Conservation (phyloP, 2,113 vertebrate genomes). For the Ceyx melanurus region DNA sequence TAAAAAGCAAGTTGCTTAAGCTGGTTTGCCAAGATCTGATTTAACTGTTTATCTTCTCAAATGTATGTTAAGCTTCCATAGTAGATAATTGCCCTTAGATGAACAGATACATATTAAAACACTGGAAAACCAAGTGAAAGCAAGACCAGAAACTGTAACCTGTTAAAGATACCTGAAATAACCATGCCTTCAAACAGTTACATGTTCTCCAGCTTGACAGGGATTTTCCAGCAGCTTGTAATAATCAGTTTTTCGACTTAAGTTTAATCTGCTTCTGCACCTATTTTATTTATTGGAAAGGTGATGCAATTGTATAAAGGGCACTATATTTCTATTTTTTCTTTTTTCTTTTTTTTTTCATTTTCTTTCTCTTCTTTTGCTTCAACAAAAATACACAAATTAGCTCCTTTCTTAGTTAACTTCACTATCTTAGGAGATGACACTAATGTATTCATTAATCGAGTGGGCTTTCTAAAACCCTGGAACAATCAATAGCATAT, state of each 20-base stretch:
- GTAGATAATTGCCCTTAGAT: neutral
- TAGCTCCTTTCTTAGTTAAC: neutral
- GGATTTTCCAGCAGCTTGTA: neutral
- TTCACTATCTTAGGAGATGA: neutral
- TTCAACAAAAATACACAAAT: neutral
- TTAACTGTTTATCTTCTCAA: neutral
- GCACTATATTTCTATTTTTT: neutral
- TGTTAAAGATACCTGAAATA: neutral
- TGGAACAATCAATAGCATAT: neutral
- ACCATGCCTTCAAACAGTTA: neutral
- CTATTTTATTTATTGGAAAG: neutral
- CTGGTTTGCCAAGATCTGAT: neutral
- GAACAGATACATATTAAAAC: neutral
- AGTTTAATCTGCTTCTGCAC: neutral
- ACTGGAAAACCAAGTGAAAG: neutral
- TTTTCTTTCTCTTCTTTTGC: neutral
- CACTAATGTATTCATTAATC: neutral
- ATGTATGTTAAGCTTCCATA: neutral
- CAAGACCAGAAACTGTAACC: neutral
- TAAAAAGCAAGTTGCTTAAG: neutral
- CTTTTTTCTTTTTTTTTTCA: rapidly evolving
- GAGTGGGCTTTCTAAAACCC: neutral
- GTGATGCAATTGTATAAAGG: neutral
- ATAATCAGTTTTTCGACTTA: neutral
- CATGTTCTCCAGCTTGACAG: neutral